Conservation (phyloP, 92 coral and sea anemone genomes). For the Palythoa grandis region DNA sequence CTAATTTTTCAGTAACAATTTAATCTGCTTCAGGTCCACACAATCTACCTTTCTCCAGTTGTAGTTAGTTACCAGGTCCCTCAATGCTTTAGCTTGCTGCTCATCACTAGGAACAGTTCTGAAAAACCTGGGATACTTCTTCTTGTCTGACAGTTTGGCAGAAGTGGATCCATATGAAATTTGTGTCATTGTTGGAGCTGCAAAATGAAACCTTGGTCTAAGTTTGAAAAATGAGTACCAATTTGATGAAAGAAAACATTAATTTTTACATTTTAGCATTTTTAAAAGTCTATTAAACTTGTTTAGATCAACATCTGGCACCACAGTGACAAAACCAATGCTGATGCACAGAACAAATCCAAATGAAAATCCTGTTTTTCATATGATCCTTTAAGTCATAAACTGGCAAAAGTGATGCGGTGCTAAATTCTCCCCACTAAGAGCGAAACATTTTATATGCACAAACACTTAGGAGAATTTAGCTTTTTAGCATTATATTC, state of each 20-base stretch:
- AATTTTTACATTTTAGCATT: too few species aligned
- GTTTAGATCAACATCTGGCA: too few species aligned
- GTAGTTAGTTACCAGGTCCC: constrained; percentile 82
- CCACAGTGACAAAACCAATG: too few species aligned
- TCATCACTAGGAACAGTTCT: constrained; percentile 92
- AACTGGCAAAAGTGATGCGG: background rate
- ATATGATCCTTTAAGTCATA: background rate
- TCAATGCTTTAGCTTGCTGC: constrained; percentile 86
- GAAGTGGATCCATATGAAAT: constrained; percentile 95
- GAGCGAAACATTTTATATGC: background rate
- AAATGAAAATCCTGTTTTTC: background rate
- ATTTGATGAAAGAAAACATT: too few species aligned
- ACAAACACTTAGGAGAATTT: background rate
- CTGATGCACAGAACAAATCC: too few species aligned
- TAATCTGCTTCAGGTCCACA: background rate
- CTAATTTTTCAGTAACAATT: background rate
- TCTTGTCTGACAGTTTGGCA: constrained; percentile 87
- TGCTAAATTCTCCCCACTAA: too few species aligned
- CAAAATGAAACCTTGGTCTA: background rate
- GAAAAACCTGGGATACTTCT: constrained; percentile 93
- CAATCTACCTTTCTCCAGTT: constrained; percentile 92
- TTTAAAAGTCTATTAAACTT: too few species aligned
- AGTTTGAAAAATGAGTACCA: too few species aligned
- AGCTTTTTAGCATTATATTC: too few species aligned
- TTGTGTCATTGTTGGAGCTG: constrained; percentile 90